Evolutionary conservation across 30 jellyfish, hydroid and myxozoan genomes (phyloP), one percentile per base, ranked within the genome.

Genomic region (Sanderia malayensis): DNA sequence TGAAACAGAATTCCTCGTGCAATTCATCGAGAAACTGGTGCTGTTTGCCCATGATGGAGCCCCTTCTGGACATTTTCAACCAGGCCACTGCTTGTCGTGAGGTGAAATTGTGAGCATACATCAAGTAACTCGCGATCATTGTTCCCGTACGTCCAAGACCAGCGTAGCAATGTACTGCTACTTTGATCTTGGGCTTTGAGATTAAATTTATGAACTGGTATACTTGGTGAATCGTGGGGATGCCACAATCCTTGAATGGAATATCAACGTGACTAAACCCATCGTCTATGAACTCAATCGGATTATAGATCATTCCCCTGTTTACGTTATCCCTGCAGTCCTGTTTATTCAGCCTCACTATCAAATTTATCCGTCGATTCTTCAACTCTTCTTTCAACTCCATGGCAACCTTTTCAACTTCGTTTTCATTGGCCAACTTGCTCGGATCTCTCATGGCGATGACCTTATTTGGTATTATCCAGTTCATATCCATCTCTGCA

Each of bases 101-200:
- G 31, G 86, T 80, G 85, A 89, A 89, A 19, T 71, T 81, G 82
- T 74, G 65, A n/a, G 58, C 64, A 28, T 62, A 69, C n/a, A 89
- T 82, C 78, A 89, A 33, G 33, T 47, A 25, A 33, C 94, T 69
- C 25, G 94, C 97, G 23, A 89, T 82, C 94, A 89, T 79, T 44
- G 97, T 81, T 26, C 96, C 97, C 26, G 97, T 89, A 15, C 97
- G 88, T 1, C 97, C 97, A 27, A 89, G 60, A 1, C 97, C 97
- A 0, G 97, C 97, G 75, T 89, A 95, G 52, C 97, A 89, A 73
- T 89, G 97, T 10, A 89, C 94, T 2, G 97, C 97, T 22, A 76
- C 63, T 32, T 60, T 62, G 21, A 59, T 69, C 18, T 64, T 83
- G 13, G 83, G 74, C 2, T 74, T 70, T n/a, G 90, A 77, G 84